Percentiles rank a stretch among this genome's conserved stretches.
Conservation (phyloP, 2,797 vertebrate genomes). For the Pangasius larnaudii region DNA sequence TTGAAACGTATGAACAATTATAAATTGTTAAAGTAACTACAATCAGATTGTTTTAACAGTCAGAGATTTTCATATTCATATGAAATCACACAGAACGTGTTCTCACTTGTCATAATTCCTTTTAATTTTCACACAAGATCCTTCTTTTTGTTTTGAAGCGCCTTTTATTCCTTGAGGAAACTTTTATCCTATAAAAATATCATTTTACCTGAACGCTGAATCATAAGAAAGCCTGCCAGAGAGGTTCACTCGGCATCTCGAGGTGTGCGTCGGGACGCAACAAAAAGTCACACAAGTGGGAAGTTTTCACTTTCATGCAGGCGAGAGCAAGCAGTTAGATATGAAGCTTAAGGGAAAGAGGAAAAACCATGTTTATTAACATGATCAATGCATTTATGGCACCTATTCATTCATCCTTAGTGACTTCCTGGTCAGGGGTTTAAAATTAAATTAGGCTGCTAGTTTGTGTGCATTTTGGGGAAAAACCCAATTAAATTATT, state of each 20-base stretch:
- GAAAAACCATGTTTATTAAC: not conserved
- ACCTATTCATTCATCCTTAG: not conserved
- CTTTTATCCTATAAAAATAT: not conserved
- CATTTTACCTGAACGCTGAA: not conserved
- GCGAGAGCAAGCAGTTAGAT: no score
- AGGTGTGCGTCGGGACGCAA: no score
- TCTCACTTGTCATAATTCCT: not conserved
- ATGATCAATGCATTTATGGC: not conserved
- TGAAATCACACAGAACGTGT: not conserved
- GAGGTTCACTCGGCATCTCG: not conserved
- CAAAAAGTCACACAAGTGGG: not conserved
- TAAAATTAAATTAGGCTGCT: not conserved
- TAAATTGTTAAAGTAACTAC: not conserved
- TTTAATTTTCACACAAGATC: not conserved
- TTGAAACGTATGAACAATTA: not conserved
- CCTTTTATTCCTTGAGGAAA: not conserved
- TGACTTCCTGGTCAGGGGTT: not conserved
- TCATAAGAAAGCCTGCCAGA: not conserved
- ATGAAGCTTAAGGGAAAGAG: not conserved
- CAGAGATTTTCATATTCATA: not conserved
- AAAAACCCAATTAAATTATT: not conserved
- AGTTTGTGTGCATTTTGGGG: not conserved
- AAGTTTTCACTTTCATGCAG: no score
- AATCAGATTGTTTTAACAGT: not conserved
- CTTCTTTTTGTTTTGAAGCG: no score